These are phyloP conservation scores for Zonotrichia leucophrys DNA, from an alignment of 2,113 vertebrate genomes.

Conservation along the genomic window DNA sequence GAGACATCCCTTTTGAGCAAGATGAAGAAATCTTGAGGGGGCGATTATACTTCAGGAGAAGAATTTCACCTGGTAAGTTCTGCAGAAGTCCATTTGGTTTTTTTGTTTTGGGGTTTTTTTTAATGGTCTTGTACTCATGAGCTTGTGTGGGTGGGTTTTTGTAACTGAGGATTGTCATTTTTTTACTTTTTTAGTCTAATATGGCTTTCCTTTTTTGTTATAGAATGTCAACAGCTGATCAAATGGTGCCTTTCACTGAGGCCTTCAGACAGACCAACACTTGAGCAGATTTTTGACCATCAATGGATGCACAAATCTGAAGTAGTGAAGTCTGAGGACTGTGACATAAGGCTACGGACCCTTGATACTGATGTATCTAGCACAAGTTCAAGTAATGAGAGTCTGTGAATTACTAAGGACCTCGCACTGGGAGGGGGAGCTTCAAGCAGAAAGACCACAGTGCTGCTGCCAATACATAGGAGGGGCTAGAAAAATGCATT, in stretches of 20 bases:
- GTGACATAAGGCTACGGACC: conserved; percentile 87
- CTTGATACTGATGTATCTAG: conserved; percentile 89
- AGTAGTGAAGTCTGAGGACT: conserved; percentile 79
- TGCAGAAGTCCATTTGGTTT: not conserved
- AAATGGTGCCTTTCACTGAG: conserved; percentile 95
- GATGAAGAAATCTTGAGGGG: conserved; percentile 95
- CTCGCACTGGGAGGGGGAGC: conserved; percentile 63
- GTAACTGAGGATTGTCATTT: not conserved
- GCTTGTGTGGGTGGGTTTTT: not conserved
- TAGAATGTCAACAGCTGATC: conserved; percentile 97
- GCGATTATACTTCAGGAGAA: conserved; percentile 88
- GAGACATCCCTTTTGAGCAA: conserved; percentile 97
- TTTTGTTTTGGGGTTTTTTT: rapidly evolving
- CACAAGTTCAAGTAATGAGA: conserved; percentile 97
- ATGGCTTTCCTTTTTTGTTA: not conserved
- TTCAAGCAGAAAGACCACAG: conserved; percentile 72
- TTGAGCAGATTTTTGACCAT: conserved; percentile 96
- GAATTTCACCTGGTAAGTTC: conserved; percentile 87
- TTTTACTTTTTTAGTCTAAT: not conserved
- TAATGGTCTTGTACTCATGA: not conserved
- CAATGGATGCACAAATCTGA: conserved; percentile 90
- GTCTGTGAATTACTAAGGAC: conserved; percentile 82
- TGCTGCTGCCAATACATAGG: conserved; percentile 72
- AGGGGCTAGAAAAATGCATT: conserved; percentile 67
- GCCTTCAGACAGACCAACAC: conserved; percentile 92